Base-by-base conservation (phyloP, 2,797 vertebrate species). In the Babyrousa celebensis region DNA sequence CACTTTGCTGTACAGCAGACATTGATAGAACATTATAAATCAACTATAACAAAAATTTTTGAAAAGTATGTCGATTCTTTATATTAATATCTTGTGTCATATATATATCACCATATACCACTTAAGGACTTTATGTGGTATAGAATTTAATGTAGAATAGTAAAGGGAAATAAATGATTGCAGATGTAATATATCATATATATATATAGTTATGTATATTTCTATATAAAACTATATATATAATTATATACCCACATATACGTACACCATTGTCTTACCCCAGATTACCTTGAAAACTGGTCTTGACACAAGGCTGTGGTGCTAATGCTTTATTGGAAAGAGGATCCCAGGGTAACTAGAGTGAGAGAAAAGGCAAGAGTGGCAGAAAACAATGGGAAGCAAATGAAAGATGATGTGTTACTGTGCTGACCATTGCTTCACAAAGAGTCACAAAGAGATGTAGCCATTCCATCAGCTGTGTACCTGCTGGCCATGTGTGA, bases 81-180 rank as follows among this genome's bases (percentile, higher is more conserved):
- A 29, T 75, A 65, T 63, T 68, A 67, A 70, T 82, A 32, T 83
- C 23, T 96, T 74, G 15, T 32, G 71, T 96, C 27, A 65, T n/a
- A n/a, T n/a, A 18, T 72, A 70, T 54, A 36, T 82, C 77, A 71
- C 29, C 18, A 12, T 72, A 21, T 2, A 79, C 6, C 40, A 48
- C 23, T 92, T 77, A 60, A 36, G 23, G 25, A 48, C 77, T 92
- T 62, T 89, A 65, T 85, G 54, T 58, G 29, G 27, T 60, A 17
- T 82, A 20, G 7, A 2, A 14, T 84, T 75, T 97, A 56, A 0
- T 65, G 62, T 60, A 36, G 40, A 74, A 11, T 48, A 90, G 5
- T 20, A 63, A 93, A 74, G 32, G 36, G 12, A 89, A 94, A 32
- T n/a, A 88, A 95, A 72, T 85, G 12, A 36, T 36, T 29, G 40